phyloP scores from a whole-genome alignment of 2,113 vertebrate genomes.

The Australoheros scitulus region DNA sequence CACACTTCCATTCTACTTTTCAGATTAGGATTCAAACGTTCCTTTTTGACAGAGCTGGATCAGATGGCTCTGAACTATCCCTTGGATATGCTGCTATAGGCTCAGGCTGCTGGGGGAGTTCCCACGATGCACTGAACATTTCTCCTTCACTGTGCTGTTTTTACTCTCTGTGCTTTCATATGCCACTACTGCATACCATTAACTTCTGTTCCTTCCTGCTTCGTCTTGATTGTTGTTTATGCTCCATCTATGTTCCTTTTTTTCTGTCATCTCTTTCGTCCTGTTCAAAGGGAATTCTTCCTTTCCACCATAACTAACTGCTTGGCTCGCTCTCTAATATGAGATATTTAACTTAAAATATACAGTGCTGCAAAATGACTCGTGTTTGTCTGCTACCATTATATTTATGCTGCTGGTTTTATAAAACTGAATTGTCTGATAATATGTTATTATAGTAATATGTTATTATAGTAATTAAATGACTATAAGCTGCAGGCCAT shows the following conservation, averaged over 20 bases:
- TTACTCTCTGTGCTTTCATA: background rate
- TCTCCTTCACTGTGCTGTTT: background rate
- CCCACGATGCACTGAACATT: background rate
- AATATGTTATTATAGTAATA: background rate
- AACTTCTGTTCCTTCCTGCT: background rate
- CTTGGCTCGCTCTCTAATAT: background rate
- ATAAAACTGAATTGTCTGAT: accelerated
- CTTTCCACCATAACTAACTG: background rate
- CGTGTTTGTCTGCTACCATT: background rate
- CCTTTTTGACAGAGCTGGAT: background rate
- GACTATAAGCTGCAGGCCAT: too few relatives aligned
- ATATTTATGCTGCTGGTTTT: accelerated
- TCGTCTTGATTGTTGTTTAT: background rate
- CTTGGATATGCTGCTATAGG: too few relatives aligned
- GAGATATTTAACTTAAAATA: background rate
- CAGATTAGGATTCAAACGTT: background rate
- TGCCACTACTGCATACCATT: background rate
- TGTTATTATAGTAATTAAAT: background rate
- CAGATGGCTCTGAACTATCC: background rate
- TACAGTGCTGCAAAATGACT: background rate
- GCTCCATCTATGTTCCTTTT: background rate
- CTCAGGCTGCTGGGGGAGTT: background rate
- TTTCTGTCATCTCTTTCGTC: background rate
- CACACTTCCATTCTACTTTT: background rate
- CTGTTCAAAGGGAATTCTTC: background rate